Conservation (phyloP, 2,888 invertebrate genomes). For the Napeogenes inachia region DNA sequence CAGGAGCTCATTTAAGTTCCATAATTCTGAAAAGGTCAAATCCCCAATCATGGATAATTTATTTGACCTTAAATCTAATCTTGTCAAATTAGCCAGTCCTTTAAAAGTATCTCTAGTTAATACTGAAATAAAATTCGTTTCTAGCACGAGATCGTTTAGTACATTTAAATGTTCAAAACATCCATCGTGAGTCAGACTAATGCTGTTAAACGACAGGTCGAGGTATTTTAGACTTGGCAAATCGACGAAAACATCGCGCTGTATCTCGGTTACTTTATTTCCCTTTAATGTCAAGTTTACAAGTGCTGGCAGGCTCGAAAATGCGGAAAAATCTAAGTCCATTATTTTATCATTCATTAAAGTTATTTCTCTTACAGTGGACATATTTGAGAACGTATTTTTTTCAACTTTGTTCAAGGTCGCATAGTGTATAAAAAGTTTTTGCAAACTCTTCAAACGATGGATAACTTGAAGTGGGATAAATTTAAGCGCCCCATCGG, state of each 20-base stretch:
- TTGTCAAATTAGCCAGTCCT: conserved; percentile 84
- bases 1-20: conserved; percentile 83
- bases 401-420: conserved; percentile 83
- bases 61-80: conserved; percentile 86
- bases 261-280: conserved; percentile 86
- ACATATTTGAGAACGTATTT: conserved; percentile 85
- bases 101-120: conserved; percentile 87
- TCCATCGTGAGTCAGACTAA: conserved; percentile 90
- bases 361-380: conserved; percentile 82
- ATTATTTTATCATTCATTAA: conserved; percentile 84
- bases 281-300: conserved; percentile 85
- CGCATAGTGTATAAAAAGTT: conserved; percentile 84
- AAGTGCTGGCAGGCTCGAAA: conserved; percentile 84
- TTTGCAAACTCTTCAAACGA: conserved; percentile 80
- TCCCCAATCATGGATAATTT: conserved; percentile 87
- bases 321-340: conserved; percentile 82
- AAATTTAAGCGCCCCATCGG: conserved; percentile 82
- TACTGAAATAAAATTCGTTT: conserved; percentile 84
- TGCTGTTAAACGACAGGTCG: conserved; percentile 90
- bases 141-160: conserved; percentile 87
- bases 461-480: conserved; percentile 83
- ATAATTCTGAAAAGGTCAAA: conserved; percentile 87
- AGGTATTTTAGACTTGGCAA: conserved; percentile 85
- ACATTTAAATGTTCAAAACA: conserved; percentile 86
- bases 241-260: conserved; percentile 85